Conservation (phyloP, 2,797 vertebrate genomes). For the Sebastes baramenuke region DNA sequence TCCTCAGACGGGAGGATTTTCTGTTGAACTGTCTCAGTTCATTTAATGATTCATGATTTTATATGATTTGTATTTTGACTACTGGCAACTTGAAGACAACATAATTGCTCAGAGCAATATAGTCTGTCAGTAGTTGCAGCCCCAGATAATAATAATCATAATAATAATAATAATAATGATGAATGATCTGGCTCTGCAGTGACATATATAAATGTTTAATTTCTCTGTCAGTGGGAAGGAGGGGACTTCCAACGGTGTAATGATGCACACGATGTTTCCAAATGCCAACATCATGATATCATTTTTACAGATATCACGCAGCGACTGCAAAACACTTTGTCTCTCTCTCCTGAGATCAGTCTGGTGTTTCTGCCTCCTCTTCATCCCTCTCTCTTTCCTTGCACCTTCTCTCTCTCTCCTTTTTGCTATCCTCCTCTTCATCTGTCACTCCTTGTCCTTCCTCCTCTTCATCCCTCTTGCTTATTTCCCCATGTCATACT, state of each 20-base stretch:
- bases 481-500: neutral
- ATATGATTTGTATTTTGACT: neutral
- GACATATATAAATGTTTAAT: neutral
- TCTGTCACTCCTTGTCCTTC: neutral
- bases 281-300: slow-evolving; percentile 47
- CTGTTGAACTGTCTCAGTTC: neutral
- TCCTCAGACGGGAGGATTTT: neutral
- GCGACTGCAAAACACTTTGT: neutral
- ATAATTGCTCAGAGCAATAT: neutral
- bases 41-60: neutral
- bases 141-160: neutral
- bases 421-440: neutral
- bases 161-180: too few relatives aligned
- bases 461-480: neutral
- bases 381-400: neutral
- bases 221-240: neutral
- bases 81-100: neutral
- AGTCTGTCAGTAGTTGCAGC: neutral
- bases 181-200: neutral
- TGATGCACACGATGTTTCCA: neutral
- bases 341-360: neutral
- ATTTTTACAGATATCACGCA: slow-evolving; percentile 3
- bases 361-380: neutral
- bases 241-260: neutral
- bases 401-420: neutral